Conservation (phyloP, 2,113 vertebrate species). For the Melanostigma gelatinosum region DNA sequence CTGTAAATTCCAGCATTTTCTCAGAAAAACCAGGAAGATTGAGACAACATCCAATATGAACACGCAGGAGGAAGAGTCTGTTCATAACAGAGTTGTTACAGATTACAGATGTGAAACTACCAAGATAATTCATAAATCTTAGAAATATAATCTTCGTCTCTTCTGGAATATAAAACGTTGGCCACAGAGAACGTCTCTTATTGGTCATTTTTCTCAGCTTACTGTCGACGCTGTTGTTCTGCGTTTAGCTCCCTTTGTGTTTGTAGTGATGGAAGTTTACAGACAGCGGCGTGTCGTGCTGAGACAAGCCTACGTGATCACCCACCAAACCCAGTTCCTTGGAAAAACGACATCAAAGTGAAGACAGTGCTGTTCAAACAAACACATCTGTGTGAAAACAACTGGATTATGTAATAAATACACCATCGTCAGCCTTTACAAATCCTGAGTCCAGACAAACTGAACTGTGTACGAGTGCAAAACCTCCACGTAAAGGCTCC, state of each 20-base stretch:
- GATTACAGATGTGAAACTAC: too few relatives aligned
- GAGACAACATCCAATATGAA: too few relatives aligned
- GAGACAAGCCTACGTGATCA: slow-evolving; percentile 11
- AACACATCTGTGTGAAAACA: neutral
- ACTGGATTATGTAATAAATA: neutral
- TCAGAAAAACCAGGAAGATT: neutral
- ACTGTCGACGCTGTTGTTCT: neutral
- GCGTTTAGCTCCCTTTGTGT: neutral
- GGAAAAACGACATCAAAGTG: neutral
- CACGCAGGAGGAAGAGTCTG: too few relatives aligned
- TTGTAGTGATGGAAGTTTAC: neutral
- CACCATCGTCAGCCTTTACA: neutral
- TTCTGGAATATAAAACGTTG: neutral
- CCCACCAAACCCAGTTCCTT: slow-evolving; percentile 4
- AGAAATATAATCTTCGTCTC: too few relatives aligned
- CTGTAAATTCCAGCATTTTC: slow-evolving; percentile 29
- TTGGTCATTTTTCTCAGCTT: too few relatives aligned
- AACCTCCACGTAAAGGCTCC: neutral
- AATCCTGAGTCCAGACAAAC: neutral
- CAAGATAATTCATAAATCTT: too few relatives aligned
- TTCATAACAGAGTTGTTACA: too few relatives aligned
- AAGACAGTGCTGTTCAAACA: slow-evolving; percentile 6
- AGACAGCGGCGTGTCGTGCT: neutral
- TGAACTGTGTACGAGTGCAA: neutral
- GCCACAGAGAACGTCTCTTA: too few relatives aligned